phyloP scores from a whole-genome alignment of 2,113 vertebrate genomes.

The Rhabdomys dilectus region DNA sequence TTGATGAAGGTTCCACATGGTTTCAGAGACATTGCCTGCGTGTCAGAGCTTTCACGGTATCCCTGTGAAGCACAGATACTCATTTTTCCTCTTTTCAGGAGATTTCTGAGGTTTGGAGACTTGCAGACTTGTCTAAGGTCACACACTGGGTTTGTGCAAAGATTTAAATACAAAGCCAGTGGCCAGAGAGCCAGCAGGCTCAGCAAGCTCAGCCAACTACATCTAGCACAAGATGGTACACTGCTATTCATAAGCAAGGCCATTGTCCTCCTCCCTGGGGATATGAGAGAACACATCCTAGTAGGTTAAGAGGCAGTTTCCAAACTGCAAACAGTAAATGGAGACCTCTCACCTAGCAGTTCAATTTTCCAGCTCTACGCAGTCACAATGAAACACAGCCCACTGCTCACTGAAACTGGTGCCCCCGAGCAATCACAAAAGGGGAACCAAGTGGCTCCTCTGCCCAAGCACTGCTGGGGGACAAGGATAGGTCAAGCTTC shows the following conservation, averaged over 20 bases:
- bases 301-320: rapidly evolving
- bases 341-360: background rate
- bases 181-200: rapidly evolving
- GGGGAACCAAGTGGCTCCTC: background rate
- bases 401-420: background rate
- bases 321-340: rapidly evolving
- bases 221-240: rapidly evolving
- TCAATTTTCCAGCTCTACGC: too few relatives aligned
- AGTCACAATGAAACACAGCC: background rate
- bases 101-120: background rate
- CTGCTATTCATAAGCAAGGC: rapidly evolving
- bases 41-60: rapidly evolving
- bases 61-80: rapidly evolving
- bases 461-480: rapidly evolving
- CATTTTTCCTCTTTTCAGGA: background rate
- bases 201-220: rapidly evolving
- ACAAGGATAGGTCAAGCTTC: rapidly evolving
- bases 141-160: background rate
- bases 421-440: background rate
- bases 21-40: rapidly evolving
- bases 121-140: too few relatives aligned
- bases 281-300: rapidly evolving
- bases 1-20: rapidly evolving
- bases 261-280: background rate
- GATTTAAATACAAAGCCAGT: background rate